Conservation (phyloP, 2,888 invertebrate species). For the Hemaris fuciformis region DNA sequence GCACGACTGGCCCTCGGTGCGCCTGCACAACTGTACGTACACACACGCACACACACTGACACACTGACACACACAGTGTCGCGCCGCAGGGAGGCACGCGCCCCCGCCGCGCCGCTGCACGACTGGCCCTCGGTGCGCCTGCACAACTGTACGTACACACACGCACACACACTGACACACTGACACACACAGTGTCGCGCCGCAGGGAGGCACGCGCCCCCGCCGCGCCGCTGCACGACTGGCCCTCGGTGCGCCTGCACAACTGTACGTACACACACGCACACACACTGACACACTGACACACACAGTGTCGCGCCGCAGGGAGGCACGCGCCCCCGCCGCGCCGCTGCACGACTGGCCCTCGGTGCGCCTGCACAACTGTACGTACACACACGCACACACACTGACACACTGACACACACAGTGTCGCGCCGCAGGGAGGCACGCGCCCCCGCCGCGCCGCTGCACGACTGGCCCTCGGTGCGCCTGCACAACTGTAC, state of each 20-base stretch:
- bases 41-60: neutral
- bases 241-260: conserved; percentile 28
- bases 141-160: neutral
- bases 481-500: conserved; percentile 42
- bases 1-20: conserved; percentile 31
- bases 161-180: neutral
- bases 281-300: neutral
- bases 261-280: conserved; percentile 36
- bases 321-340: conserved; percentile 48
- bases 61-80: too few relatives aligned
- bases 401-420: neutral
- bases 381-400: neutral
- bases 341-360: conserved; percentile 35
- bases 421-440: conserved; percentile 85
- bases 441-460: conserved; percentile 86
- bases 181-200: conserved; percentile 51
- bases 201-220: conserved; percentile 92
- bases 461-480: conserved; percentile 36
- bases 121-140: neutral
- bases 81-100: too few relatives aligned
- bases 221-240: conserved; percentile 53
- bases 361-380: neutral
- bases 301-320: too few relatives aligned
- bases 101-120: conserved; percentile 57
- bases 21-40: conserved; percentile 41